phyloP scores from a whole-genome alignment of 2,888 invertebrate species.

The Mythimna pallens region DNA sequence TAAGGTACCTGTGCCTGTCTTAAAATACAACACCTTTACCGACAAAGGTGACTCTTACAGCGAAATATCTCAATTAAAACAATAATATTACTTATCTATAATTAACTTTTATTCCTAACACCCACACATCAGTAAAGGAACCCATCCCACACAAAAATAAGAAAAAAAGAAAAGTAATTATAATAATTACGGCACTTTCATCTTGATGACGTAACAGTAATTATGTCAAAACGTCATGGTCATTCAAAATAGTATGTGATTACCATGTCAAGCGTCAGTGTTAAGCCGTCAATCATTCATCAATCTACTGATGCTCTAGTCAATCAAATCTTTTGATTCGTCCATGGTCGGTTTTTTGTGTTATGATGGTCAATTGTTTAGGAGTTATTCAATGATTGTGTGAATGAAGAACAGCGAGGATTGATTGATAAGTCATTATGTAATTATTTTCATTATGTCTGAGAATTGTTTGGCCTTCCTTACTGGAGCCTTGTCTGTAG shows the following conservation, averaged over 20 bases:
- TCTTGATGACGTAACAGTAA: constrained; percentile 48
- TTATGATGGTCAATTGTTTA: background rate
- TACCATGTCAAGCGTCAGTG: constrained; percentile 26
- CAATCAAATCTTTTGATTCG: constrained; percentile 26
- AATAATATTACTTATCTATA: constrained; percentile 19
- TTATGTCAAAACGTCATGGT: constrained; percentile 47
- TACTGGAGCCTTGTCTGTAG: too few species aligned
- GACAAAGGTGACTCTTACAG: background rate
- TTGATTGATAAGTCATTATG: constrained; percentile 24
- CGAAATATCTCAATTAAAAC: constrained; percentile 12
- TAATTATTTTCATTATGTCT: constrained; percentile 14
- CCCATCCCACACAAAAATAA: constrained; percentile 29
- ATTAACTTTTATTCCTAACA: constrained; percentile 10
- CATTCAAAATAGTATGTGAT: constrained; percentile 25
- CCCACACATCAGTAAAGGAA: constrained; percentile 12
- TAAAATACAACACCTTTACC: background rate
- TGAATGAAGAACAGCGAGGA: constrained; percentile 5
- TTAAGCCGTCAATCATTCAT: constrained; percentile 39
- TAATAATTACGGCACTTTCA: constrained; percentile 54
- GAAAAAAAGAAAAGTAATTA: constrained; percentile 55
- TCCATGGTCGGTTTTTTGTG: too few species aligned
- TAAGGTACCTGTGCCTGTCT: too few species aligned
- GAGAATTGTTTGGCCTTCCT: background rate
- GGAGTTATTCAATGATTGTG: background rate
- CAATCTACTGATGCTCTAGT: constrained; percentile 17